Evolutionary conservation across 2,113 vertebrate genomes (phyloP), one percentile per base, ranked within the genome.

Genomic region (Phyllostomus hastatus): DNA sequence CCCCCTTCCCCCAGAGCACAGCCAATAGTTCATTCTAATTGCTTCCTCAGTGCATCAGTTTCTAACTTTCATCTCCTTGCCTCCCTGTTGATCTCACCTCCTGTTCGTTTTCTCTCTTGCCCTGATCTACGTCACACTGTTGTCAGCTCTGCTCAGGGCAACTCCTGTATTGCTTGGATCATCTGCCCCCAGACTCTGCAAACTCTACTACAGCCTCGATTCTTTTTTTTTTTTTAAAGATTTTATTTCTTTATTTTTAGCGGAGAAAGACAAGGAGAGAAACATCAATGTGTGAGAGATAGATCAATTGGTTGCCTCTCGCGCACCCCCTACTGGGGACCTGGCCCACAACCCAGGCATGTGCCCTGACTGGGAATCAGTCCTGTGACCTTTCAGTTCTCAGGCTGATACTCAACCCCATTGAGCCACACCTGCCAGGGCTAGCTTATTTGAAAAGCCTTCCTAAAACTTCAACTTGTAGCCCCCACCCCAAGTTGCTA

Each of bases 361-460:
- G 59, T 61, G 24, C 59, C 59, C 59, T 28, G 59, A 61, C 59
- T 28, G 24, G 59, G 24, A 61, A 61, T 61, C 4, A 3, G 26
- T 11, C 59, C 59, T 3, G 59, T 28, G 26, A 61, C 59, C 59
- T 28, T 61, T 61, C 10, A 11, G 26, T 61, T 61, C 10, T 10
- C 24, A 61, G 59, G 59, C 59, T 26, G 59, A 11, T 10, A 12
- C 10, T 61, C 59, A 66, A 5, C 28, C 59, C 59, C 59, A 61
- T 10, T 61, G 24, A 61, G 59, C 10, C 26, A 61, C 10, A 11
- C 59, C 59, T 26, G 59, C 59, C 59, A 28, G 24, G 59, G 59
- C 84, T 79, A 93, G 26, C 86, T 43, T 43, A 92, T 64, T 92
- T 94, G 50, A 70, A 92, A 84, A 92, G 12, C 33, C 20, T 85